Conservation (phyloP, 2,888 invertebrate genomes). For the Xestia sexstrigata region DNA sequence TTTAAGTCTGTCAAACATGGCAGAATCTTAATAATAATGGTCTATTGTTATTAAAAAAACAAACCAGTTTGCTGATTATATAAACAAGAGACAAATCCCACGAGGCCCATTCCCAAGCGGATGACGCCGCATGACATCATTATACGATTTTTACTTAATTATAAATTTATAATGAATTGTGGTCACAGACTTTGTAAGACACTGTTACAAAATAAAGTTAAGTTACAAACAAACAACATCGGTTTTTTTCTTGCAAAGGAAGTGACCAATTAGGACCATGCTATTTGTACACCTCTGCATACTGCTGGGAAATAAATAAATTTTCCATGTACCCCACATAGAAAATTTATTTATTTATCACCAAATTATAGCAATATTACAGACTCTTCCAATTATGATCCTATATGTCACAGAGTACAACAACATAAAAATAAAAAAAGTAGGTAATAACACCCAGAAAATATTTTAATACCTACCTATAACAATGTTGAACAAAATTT, state of each 20-base stretch:
- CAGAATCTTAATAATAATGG: not conserved
- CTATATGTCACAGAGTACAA: no score
- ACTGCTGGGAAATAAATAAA: no score
- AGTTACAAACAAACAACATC: not conserved
- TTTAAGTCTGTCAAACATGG: not conserved
- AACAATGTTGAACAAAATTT: no score
- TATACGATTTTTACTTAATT: slow-evolving; percentile 29
- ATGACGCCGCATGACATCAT: slow-evolving; percentile 22
- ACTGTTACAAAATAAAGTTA: not conserved
- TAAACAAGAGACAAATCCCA: slow-evolving; percentile 18
- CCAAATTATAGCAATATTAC: no score
- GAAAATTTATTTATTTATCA: no score
- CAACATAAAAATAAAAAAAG: no score
- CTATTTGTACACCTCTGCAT: not conserved
- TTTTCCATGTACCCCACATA: no score
- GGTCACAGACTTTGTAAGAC: not conserved
- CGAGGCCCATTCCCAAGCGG: slow-evolving; percentile 6
- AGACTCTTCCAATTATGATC: no score
- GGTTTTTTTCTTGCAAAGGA: not conserved
- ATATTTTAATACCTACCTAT: no score
- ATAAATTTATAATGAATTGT: not conserved
- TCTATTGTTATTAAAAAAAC: slow-evolving; percentile 3
- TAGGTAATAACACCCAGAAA: no score
- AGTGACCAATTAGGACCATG: not conserved
- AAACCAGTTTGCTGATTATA: slow-evolving; percentile 10